Conservation (phyloP, 2,888 invertebrate genomes). For the Tenthredo livida region DNA sequence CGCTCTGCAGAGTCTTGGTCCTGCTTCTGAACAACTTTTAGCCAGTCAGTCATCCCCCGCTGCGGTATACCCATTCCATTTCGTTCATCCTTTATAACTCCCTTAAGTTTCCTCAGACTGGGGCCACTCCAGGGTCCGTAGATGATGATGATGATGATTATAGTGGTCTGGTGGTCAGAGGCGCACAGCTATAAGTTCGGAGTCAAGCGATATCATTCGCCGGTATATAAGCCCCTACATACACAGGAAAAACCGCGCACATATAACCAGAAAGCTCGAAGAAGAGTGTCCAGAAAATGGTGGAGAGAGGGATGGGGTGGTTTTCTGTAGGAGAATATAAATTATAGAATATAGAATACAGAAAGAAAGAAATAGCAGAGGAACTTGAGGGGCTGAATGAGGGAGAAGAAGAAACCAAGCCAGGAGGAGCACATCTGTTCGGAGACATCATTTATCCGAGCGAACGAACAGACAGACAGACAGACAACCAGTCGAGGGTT, state of each 20-base stretch:
- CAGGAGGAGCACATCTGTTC: slow-evolving; percentile 58
- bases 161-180: slow-evolving; percentile 4
- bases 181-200: background rate
- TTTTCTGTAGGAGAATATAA: background rate
- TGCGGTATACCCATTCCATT: slow-evolving; percentile 36
- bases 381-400: slow-evolving; percentile 47
- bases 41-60: slow-evolving; percentile 28
- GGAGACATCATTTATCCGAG: slow-evolving; percentile 58
- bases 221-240: background rate
- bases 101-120: slow-evolving; percentile 13
- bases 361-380: slow-evolving; percentile 32
- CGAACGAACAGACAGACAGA: slow-evolving; percentile 48
- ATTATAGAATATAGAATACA: slow-evolving; percentile 50
- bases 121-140: background rate
- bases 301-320: background rate
- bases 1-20: slow-evolving; percentile 2
- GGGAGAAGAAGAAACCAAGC: slow-evolving; percentile 31
- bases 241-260: background rate
- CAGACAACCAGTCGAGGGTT: slow-evolving; percentile 50
- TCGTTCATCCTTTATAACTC: slow-evolving; percentile 45
- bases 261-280: background rate
- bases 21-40: slow-evolving; percentile 13
- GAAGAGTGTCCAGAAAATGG: background rate
- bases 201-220: background rate
- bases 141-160: slow-evolving; percentile 42